Conservation (phyloP, 2,113 vertebrate genomes). For the Aix galericulata region DNA sequence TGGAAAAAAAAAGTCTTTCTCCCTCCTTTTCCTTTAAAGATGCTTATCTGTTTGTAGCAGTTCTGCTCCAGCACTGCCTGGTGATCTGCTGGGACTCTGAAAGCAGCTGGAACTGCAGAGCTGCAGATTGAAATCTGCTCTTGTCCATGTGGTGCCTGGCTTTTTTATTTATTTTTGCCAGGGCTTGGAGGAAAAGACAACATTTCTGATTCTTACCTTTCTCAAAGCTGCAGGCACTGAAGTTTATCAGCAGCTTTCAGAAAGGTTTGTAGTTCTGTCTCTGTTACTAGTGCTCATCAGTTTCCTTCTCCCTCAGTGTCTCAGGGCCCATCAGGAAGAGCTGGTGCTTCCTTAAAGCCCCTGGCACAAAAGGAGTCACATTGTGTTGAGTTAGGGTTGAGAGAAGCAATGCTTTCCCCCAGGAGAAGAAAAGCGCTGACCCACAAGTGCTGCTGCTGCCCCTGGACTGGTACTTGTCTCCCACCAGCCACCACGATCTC, state of each 20-base stretch:
- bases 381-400: not conserved
- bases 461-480: not conserved
- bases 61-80: not conserved
- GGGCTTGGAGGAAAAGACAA: not conserved
- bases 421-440: fast-evolving
- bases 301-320: not conserved
- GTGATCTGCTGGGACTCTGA: not conserved
- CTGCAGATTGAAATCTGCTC: not conserved
- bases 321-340: not conserved
- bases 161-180: not conserved
- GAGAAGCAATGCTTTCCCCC: not conserved
- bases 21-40: not conserved
- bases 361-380: fast-evolving
- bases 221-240: not conserved
- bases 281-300: not conserved
- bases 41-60: not conserved
- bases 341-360: not conserved
- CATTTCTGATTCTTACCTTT: not conserved
- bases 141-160: not conserved
- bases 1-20: not conserved
- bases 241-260: not conserved
- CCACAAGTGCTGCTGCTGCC: fast-evolving
- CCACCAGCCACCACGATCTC: fast-evolving
- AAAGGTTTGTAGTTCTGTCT: not conserved
- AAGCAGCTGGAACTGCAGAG: not conserved